These are phyloP conservation scores for Zaprionus nigranus DNA, from an alignment of 1,140 invertebrate species.

Conservation along the genomic window DNA sequence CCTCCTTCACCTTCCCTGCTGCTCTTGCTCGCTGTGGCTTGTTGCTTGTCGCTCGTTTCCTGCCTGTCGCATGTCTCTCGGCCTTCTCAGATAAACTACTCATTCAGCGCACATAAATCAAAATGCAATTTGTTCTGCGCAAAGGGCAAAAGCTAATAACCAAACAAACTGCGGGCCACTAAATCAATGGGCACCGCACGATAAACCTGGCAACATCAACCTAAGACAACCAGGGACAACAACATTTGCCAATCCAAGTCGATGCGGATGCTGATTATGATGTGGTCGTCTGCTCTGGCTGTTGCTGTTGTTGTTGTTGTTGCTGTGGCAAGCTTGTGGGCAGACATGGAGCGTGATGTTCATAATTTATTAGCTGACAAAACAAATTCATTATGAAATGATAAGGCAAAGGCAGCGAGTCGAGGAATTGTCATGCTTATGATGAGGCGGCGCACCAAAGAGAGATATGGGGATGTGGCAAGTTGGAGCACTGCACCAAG, in stretches of 20 bases:
- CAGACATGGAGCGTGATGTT: conserved; percentile 66
- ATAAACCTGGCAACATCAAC: conserved; percentile 54
- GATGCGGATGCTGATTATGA: conserved; percentile 63
- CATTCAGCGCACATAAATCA: conserved; percentile 72
- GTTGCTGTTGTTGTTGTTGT: conserved; percentile 10
- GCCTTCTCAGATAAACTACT: conserved; percentile 63
- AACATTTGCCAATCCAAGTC: conserved; percentile 61
- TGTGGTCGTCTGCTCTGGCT: conserved; percentile 46
- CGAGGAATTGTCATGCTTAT: conserved; percentile 68
- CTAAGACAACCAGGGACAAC: conserved; percentile 51
- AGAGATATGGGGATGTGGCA: conserved; percentile 1
- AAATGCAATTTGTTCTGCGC: conserved; percentile 80
- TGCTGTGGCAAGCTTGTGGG: conserved; percentile 23
- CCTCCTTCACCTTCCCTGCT: neutral
- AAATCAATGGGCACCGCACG: conserved; percentile 72
- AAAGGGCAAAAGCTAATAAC: conserved; percentile 81
- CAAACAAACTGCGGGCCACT: conserved; percentile 80
- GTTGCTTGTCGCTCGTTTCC: conserved; percentile 60
- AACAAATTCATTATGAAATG: conserved; percentile 83
- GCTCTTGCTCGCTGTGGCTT: neutral
- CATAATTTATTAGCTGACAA: conserved; percentile 82
- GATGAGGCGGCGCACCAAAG: conserved; percentile 45
- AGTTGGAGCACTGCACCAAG: conserved; percentile 10
- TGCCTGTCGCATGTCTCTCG: conserved; percentile 47
- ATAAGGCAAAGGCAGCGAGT: conserved; percentile 56